These are phyloP conservation scores for Onthophagus sagittarius DNA, from an alignment of 2,888 invertebrate genomes.

Conservation along the genomic window DNA sequence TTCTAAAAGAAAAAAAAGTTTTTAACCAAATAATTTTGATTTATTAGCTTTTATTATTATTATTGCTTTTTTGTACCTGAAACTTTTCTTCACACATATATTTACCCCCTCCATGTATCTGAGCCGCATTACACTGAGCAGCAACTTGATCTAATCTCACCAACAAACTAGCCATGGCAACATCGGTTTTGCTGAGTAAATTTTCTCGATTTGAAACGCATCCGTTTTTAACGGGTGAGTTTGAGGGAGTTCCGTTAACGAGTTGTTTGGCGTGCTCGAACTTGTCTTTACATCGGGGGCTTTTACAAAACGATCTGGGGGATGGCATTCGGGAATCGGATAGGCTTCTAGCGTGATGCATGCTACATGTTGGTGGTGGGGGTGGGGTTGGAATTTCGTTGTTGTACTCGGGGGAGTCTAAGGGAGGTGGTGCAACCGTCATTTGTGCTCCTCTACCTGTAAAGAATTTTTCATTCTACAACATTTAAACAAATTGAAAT, in stretches of 20 bases:
- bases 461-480: slow-evolving; percentile 6
- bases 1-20: slow-evolving; percentile 47
- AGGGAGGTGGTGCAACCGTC: slow-evolving; percentile 32
- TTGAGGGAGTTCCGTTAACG: slow-evolving; percentile 14
- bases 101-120: slow-evolving; percentile 70
- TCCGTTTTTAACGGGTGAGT: slow-evolving; percentile 34
- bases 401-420: slow-evolving; percentile 25
- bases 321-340: slow-evolving; percentile 22
- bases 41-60: too few species aligned
- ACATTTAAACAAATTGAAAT: background rate
- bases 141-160: slow-evolving; percentile 67
- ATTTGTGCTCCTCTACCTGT: slow-evolving; percentile 33
- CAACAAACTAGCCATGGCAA: slow-evolving; percentile 64
- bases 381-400: slow-evolving; percentile 38
- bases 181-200: slow-evolving; percentile 64
- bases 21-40: background rate
- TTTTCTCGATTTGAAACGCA: slow-evolving; percentile 50
- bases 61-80: too few species aligned
- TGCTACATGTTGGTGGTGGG: slow-evolving; percentile 18
- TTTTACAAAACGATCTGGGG: slow-evolving; percentile 15
- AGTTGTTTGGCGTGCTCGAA: slow-evolving; percentile 14
- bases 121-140: slow-evolving; percentile 67
- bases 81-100: slow-evolving; percentile 75
- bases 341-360: slow-evolving; percentile 24
- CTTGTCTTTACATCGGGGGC: slow-evolving; percentile 22